Percentiles rank a stretch among this genome's conserved stretches.
phyloP scores from a whole-genome alignment of 1,140 invertebrate genomes.

The Stegodyphus mimosarum region DNA sequence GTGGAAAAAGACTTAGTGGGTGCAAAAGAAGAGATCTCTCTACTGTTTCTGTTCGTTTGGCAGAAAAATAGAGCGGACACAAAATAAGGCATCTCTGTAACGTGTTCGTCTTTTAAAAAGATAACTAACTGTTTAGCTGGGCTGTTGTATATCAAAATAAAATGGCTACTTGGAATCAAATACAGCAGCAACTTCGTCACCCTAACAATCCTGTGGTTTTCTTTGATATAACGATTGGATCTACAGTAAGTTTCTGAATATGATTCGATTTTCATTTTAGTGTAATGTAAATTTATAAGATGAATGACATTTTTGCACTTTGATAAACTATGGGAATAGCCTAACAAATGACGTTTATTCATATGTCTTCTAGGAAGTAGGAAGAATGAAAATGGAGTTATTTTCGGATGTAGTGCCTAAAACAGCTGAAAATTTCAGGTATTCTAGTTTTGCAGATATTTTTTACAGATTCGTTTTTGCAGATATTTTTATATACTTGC shows the following conservation, averaged over 20 bases:
- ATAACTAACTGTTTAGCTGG: no score
- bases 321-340: constrained; percentile 15
- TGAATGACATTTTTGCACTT: background rate
- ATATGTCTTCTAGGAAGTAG: constrained; percentile 72
- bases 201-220: constrained; percentile 95
- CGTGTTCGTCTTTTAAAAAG: no score
- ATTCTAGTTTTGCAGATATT: constrained; percentile 9
- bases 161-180: constrained; percentile 94
- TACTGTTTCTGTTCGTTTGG: no score
- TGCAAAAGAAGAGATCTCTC: no score
- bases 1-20: no score
- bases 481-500: background rate
- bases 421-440: constrained; percentile 96
- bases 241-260: constrained; percentile 70
- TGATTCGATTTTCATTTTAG: no score
- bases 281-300: no score
- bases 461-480: background rate
- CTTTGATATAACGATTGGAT: constrained; percentile 79
- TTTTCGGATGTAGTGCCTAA: constrained; percentile 97
- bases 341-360: background rate
- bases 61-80: no score
- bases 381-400: constrained; percentile 94
- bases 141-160: background rate
- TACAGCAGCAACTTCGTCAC: constrained; percentile 88
- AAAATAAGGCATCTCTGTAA: no score